Evolutionary conservation across 35 echinoderm and acorn worm species (phyloP), one percentile per base, ranked within the genome.

Genomic region (Eucidaris tribuloides): DNA sequence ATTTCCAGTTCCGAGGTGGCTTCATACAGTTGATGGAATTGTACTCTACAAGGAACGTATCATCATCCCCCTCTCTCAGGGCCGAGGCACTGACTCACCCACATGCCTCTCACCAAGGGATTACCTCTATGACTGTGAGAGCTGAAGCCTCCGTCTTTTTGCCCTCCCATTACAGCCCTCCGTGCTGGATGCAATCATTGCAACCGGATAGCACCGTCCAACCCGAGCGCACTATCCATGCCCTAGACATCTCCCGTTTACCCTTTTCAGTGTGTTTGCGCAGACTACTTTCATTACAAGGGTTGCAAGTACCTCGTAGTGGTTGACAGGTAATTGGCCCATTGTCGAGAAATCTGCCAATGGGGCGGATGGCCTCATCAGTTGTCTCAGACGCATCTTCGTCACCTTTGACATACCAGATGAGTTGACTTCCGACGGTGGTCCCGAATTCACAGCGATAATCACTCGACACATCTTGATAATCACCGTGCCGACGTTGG

Each of bases 361-460:
- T 45, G 78, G 41, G 30, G 41, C 42, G 18, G 41, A 77, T 41
- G n/a, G 41, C 3, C 41, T 42, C 72, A 42, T 43, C 31, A 58
- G 28, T 59, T 58, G 45, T 31, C 54, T 89, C 1, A 39, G 44
- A 19, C 65, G 79, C 56, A 41, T 30, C 39, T 91, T 77, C 64
- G 70, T 79, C 35, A 91, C 82, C 4, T 91, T 64, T 30, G 71
- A 82, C 22, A 85, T 83, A 13, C 42, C 17, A 4, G 46, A 89
- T 45, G 87, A 82, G 45, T 20, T 89, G 1, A 30, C 81, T 44
- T 85, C 80, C 3, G 80, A 84, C 63, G 66, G 80, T 68, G 88
- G 78, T 43, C 4, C 72, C 57, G 5, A 24, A 59, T 45, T 27
- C 34, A 4, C 7, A n/a, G n/a, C n/a, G n/a, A n/a, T n/a, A n/a